Evolutionary conservation across 1,140 invertebrate species (phyloP).

Genomic region (Contarinia nasturtii): DNA sequence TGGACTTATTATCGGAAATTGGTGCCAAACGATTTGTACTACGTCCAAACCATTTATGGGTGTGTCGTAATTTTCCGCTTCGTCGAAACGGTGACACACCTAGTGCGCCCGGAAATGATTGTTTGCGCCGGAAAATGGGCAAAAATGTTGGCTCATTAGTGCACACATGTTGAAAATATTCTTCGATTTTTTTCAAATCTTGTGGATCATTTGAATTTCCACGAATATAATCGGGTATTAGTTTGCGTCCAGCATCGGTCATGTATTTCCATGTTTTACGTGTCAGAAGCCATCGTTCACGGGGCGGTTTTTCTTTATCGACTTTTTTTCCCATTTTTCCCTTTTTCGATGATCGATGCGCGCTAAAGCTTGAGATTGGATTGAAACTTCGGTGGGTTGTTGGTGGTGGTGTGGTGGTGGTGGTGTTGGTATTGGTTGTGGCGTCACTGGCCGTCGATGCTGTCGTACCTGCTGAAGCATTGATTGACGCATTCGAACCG

Average conservation of each 20-base stretch:
- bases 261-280: constrained; percentile 80
- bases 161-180: constrained; percentile 67
- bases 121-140: constrained; percentile 46
- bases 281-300: constrained; percentile 68
- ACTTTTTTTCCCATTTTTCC: constrained; percentile 1
- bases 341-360: neutral
- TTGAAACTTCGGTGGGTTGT: neutral
- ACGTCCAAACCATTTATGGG: constrained; percentile 20
- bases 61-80: constrained; percentile 32
- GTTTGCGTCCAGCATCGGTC: constrained; percentile 66
- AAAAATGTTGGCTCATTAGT: constrained; percentile 54
- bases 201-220: constrained; percentile 44
- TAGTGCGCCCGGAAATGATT: constrained; percentile 51
- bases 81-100: constrained; percentile 26
- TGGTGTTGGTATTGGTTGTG: constrained; percentile 5
- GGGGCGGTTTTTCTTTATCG: constrained; percentile 21
- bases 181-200: constrained; percentile 58
- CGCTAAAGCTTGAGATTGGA: too few species aligned
- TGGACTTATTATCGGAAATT: too few species aligned
- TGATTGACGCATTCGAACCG: too few species aligned
- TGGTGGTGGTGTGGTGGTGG: constrained; percentile 9
- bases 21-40: constrained; percentile 6
- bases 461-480: neutral
- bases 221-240: constrained; percentile 44
- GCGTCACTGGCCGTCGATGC: neutral